Conservation (phyloP, 2,113 vertebrate species). For the Stigmatopora argus region DNA sequence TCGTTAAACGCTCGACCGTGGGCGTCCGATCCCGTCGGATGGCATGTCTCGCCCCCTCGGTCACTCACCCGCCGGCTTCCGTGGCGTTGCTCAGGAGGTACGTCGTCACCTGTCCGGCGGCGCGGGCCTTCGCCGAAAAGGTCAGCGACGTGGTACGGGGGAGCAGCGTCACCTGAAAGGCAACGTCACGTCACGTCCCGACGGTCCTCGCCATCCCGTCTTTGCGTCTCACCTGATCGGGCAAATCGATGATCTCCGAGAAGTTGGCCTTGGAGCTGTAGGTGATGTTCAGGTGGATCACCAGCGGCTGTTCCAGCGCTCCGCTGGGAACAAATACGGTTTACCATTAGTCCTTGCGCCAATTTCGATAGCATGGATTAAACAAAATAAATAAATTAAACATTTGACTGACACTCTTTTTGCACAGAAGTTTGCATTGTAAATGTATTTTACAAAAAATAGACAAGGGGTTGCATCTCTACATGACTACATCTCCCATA, state of each 20-base stretch:
- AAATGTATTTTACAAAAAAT: too few relatives aligned
- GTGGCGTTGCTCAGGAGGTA: slow-evolving; percentile 72
- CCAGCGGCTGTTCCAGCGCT: slow-evolving; percentile 67
- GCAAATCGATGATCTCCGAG: slow-evolving; percentile 35
- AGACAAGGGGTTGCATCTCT: too few relatives aligned
- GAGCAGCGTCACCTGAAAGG: slow-evolving; percentile 74
- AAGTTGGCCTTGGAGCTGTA: slow-evolving; percentile 46
- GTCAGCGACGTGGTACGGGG: slow-evolving; percentile 46
- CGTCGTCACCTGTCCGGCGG: slow-evolving; percentile 84
- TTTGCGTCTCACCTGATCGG: slow-evolving; percentile 42
- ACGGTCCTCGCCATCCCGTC: too few relatives aligned
- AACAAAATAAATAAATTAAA: too few relatives aligned
- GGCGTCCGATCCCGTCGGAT: slow-evolving; percentile 59
- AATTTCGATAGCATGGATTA: too few relatives aligned
- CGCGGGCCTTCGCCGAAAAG: slow-evolving; percentile 75
- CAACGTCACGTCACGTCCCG: neutral
- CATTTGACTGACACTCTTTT: too few relatives aligned
- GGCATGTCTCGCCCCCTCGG: neutral
- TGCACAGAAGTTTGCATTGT: too few relatives aligned
- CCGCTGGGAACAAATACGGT: slow-evolving; percentile 55
- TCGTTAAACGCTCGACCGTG: slow-evolving; percentile 62
- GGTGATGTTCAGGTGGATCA: slow-evolving; percentile 80
- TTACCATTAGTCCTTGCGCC: too few relatives aligned
- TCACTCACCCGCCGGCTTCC: slow-evolving; percentile 70
- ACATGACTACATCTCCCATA: too few relatives aligned